These are phyloP conservation scores for Falco concolor DNA, from an alignment of 2,797 vertebrate genomes.

Conservation along the genomic window DNA sequence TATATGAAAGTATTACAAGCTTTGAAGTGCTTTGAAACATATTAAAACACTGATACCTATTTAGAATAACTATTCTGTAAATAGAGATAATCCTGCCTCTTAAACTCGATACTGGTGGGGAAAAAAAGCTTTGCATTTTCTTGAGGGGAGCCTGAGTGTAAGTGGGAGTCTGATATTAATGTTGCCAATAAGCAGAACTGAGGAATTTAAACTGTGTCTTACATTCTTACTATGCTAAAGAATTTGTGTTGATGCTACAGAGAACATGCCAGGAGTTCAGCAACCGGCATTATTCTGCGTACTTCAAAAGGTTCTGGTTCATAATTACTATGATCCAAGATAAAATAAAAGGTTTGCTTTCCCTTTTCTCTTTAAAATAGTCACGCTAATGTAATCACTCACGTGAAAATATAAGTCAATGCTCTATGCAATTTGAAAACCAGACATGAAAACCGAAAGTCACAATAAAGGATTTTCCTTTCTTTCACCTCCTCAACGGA, in stretches of 20 bases:
- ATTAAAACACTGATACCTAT: slow-evolving; percentile 74
- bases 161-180: slow-evolving; percentile 3
- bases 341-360: slow-evolving; percentile 48
- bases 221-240: not conserved
- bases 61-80: slow-evolving; percentile 69
- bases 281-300: not conserved
- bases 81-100: slow-evolving; percentile 67
- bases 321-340: slow-evolving; percentile 35
- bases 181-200: slow-evolving; percentile 16
- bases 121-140: slow-evolving; percentile 16
- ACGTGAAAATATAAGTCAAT: slow-evolving; percentile 33
- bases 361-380: slow-evolving; percentile 57
- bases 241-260: slow-evolving; percentile 21
- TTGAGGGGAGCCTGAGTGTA: slow-evolving; percentile 10
- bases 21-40: slow-evolving; percentile 75
- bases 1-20: slow-evolving; percentile 76
- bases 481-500: slow-evolving; percentile 56
- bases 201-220: not conserved
- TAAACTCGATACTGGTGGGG: slow-evolving; percentile 34
- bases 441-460: slow-evolving; percentile 50
- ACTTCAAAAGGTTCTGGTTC: slow-evolving; percentile 42
- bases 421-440: slow-evolving; percentile 27
- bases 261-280: slow-evolving; percentile 31
- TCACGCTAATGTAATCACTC: slow-evolving; percentile 39
- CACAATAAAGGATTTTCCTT: slow-evolving; percentile 56